phyloP scores from a whole-genome alignment of 30 jellyfish, hydroid and myxozoan species.

The Clytia hemisphaerica region DNA sequence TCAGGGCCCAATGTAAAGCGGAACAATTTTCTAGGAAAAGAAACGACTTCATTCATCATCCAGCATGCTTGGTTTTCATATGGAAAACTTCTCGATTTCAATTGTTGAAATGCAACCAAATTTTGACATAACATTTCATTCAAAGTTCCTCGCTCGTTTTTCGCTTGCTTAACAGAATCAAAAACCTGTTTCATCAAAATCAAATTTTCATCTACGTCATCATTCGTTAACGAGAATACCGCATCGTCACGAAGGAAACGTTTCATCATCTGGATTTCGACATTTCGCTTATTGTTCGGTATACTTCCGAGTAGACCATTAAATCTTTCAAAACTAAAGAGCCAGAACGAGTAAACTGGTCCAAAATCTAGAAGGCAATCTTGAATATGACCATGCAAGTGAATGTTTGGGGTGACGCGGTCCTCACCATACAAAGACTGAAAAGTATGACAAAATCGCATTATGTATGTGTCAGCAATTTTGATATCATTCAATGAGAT shows the following conservation, averaged over 20 bases:
- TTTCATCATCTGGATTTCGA: not conserved
- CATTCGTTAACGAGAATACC: too few relatives aligned
- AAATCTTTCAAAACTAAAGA: not conserved
- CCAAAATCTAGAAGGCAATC: not conserved
- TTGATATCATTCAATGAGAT: not conserved
- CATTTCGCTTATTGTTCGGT: not conserved
- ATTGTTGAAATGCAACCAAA: not conserved
- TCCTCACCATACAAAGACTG: not conserved
- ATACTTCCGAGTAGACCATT: not conserved
- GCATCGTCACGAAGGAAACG: not conserved
- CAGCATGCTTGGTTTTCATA: too few relatives aligned
- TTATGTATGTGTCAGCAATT: not conserved
- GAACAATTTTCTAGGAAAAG: too few relatives aligned
- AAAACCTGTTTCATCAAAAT: not conserved
- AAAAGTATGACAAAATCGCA: not conserved
- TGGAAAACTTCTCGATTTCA: not conserved
- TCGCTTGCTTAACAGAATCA: not conserved
- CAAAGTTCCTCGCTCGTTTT: not conserved
- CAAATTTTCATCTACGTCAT: not conserved
- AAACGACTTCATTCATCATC: too few relatives aligned
- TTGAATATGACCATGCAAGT: not conserved
- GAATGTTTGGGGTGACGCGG: slow-evolving; percentile 2
- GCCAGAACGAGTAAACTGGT: not conserved
- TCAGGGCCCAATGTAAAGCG: too few relatives aligned
- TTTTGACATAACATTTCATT: not conserved